Evolutionary conservation across 2,797 vertebrate genomes (phyloP).

Genomic region (Yasuhikotakia modesta): DNA sequence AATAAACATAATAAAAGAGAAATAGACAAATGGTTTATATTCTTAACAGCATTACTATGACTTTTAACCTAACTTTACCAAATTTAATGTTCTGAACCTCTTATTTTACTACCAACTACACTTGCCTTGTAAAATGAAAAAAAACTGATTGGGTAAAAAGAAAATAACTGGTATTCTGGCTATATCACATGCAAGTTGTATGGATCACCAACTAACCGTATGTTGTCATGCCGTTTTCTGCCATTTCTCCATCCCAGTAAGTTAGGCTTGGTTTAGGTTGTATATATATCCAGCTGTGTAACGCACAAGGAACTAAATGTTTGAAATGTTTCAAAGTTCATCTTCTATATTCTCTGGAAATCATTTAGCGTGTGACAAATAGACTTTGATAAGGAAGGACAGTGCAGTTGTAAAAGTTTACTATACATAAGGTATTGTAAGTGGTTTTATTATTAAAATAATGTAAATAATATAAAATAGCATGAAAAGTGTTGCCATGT

Average conservation of each 20-base stretch:
- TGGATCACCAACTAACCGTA: constrained; percentile 27
- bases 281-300: background rate
- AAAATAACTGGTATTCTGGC: too few relatives aligned
- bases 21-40: too few relatives aligned
- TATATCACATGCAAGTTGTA: background rate
- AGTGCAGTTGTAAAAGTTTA: background rate
- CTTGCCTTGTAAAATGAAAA: too few relatives aligned
- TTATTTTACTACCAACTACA: too few relatives aligned
- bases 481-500: background rate
- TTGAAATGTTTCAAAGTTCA: constrained; percentile 36
- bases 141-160: too few relatives aligned
- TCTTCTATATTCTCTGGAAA: constrained; percentile 39
- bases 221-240: background rate
- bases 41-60: too few relatives aligned
- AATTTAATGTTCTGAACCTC: background rate
- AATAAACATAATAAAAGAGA: too few relatives aligned
- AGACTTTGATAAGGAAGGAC: background rate
- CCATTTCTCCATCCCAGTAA: background rate
- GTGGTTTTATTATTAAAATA: background rate
- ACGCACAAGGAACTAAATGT: background rate
- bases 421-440: background rate
- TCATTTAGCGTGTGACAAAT: background rate
- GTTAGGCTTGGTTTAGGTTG: background rate
- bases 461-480: background rate
- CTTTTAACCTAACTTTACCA: too few relatives aligned